Evolutionary conservation across 2,797 vertebrate species (phyloP), one percentile per base, ranked within the genome.

Genomic region (Rhadinocentrus ornatus): DNA sequence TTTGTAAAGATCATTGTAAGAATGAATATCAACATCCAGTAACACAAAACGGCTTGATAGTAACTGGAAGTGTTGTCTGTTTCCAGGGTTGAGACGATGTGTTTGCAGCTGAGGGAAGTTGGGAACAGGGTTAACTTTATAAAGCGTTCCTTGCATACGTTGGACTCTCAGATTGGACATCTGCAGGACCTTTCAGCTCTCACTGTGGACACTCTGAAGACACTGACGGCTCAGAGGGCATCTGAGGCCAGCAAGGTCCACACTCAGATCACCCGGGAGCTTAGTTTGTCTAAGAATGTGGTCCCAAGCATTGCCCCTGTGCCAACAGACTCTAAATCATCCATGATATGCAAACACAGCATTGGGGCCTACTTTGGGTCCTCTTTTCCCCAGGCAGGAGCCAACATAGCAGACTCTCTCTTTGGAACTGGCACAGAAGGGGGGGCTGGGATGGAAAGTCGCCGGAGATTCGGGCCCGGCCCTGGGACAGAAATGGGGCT

Each of bases 101-200:
- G 94, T 87, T 94, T 99, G 91, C 98, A 99, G 89, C 94, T 99
- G 88, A 98, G 95, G 90, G 98, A 99, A 90, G 97, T 99, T 37
- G 96, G 97, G 59, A 97, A 99, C 94, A 96, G 95, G 67, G 98
- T 99, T 81, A 99, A 96, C 95, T 99, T 97, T 81, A 99, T 99
- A 83, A 99, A 99, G 86, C 95, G 97, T 58, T 99, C 97, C 10
- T 86, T 99, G 74, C 97, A 99, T 87, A 97, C 98, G 15, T 91
- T 99, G 92, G 98, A 99, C 92, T 97, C 97, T 12, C 97, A 99
- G 79, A 99, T 99, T 50, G 98, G 98, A n/a, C 98, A 99, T 91
- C 93, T 99, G n/a, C 98, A 99, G 90, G 98, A 99, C 85, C 96
- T 99, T 27, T 99, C 97, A 0, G 98, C 96, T 31, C 93, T 99